phyloP scores from a whole-genome alignment of 2,113 vertebrate species.

The Gopherus flavomarginatus region DNA sequence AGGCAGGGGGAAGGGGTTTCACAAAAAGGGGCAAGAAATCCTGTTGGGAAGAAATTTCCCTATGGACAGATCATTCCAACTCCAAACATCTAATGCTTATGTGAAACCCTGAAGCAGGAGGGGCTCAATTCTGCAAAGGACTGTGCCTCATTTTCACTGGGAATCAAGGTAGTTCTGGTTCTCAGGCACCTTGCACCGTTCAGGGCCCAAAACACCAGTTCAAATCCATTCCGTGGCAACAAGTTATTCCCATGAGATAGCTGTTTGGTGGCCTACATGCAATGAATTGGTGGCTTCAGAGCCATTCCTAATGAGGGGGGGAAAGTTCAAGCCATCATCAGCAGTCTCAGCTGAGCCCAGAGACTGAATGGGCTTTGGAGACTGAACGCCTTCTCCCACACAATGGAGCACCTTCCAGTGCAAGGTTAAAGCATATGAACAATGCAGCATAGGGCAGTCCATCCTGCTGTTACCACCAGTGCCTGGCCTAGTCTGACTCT shows the following conservation, averaged over 20 bases:
- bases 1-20: background rate
- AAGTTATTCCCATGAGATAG: background rate
- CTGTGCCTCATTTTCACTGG: background rate
- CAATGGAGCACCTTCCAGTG: too few species aligned
- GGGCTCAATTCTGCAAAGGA: background rate
- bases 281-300: background rate
- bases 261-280: background rate
- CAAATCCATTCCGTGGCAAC: background rate
- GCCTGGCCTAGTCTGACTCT: too few species aligned
- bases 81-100: accelerated
- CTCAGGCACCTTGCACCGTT: accelerated
- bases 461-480: background rate
- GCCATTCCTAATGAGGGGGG: background rate
- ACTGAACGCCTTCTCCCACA: background rate
- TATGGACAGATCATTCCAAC: background rate
- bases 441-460: background rate
- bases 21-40: background rate
- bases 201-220: background rate
- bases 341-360: background rate
- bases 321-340: background rate
- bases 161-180: accelerated
- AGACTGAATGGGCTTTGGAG: background rate
- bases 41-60: background rate
- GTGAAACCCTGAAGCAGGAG: background rate
- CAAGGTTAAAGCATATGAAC: background rate